Conservation (phyloP, 1,140 invertebrate species). For the Pogonognathellus flavescens region DNA sequence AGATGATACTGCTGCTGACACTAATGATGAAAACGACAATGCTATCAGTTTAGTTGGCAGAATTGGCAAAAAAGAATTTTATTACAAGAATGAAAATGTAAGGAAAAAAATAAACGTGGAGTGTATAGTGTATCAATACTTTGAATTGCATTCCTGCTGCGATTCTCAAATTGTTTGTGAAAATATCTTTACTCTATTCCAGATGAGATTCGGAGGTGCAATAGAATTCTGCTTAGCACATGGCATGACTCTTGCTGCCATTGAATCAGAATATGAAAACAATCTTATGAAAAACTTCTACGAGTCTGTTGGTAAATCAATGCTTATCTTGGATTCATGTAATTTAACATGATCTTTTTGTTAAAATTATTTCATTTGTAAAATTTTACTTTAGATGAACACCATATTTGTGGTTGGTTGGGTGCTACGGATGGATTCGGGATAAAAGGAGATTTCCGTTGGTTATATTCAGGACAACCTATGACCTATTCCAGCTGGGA, state of each 20-base stretch:
- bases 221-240: background rate
- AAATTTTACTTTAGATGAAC: background rate
- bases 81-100: constrained; percentile 2
- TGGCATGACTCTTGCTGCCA: background rate
- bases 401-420: constrained; percentile 3
- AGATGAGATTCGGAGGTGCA: constrained; percentile 24
- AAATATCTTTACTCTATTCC: background rate
- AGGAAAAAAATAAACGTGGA: background rate
- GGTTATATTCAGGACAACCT: background rate
- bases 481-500: background rate
- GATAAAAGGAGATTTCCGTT: background rate
- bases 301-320: constrained; percentile 2
- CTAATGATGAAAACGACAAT: background rate
- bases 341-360: too few relatives aligned
- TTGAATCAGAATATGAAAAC: constrained; percentile 8
- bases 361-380: too few relatives aligned
- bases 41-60: background rate
- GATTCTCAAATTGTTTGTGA: background rate
- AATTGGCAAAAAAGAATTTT: background rate
- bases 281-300: background rate
- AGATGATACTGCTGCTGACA: background rate
- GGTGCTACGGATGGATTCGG: constrained; percentile 1
- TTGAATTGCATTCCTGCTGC: too few relatives aligned
- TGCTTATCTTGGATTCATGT: background rate
- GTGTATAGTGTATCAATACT: too few relatives aligned